Evolutionary conservation across 2,797 vertebrate species (phyloP), one percentile per base, ranked within the genome.

Genomic region (Dallia pectoralis): DNA sequence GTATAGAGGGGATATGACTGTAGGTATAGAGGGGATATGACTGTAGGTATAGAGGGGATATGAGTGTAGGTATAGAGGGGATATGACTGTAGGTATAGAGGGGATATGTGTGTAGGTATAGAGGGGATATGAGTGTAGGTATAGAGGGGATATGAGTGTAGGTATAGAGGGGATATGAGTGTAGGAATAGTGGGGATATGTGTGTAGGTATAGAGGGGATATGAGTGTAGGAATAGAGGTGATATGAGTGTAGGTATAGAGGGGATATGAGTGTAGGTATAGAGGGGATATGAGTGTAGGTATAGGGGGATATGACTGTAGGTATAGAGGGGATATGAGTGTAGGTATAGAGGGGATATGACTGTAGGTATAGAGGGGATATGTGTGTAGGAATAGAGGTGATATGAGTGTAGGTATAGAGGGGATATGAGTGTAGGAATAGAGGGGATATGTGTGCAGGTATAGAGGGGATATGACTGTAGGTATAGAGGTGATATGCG

Each of bases 171-270:
- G 79, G 81, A 85, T 48, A 65, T 30, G 62, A 64, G 62, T 82
- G 77, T 76, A 85, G 79, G 76, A 82, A 81, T 80, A 87, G 75
- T 77, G n/a, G n/a, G n/a, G n/a, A n/a, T n/a, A n/a, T n/a, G n/a
- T n/a, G n/a, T n/a, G n/a, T n/a, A 76, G 40, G 69, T n/a, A 51
- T 49, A 78, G 70, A 66, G 63, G 73, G 79, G 81, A 85, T 48
- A 65, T 30, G 62, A 64, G 62, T 82, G 77, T 76, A 85, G 79
- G 76, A 82, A 81, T 80, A 87, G 75, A 77, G n/a, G n/a, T n/a
- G n/a, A n/a, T n/a, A n/a, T n/a, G n/a, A n/a, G n/a, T n/a, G n/a
- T n/a, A 76, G 40, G 69, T n/a, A 51, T 49, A 78, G 70, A 66
- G 63, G 73, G 79, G 81, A 85, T 48, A 65, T 30, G 62, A 64